A percentile compares a stretch with the other conserved stretches of the same genome.
phyloP scores from a whole-genome alignment of 1,140 invertebrate genomes.

The Tetramorium parvispinum region DNA sequence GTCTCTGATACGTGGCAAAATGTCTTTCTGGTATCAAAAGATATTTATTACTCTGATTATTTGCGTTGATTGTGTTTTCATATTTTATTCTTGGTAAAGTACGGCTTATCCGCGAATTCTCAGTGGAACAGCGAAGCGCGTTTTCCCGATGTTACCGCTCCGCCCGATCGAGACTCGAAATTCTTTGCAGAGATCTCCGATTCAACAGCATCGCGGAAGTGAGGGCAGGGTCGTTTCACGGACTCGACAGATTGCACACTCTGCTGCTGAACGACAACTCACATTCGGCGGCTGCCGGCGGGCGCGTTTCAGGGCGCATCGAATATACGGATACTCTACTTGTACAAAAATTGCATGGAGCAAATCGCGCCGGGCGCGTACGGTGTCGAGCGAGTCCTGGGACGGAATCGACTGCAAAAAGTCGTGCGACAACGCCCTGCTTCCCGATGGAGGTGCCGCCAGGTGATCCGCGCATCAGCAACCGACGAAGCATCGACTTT shows the following conservation, averaged over 20 bases:
- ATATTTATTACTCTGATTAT: neutral
- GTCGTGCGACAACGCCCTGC: slow-evolving; percentile 98
- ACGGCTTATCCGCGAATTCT: neutral
- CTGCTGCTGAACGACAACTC: slow-evolving; percentile 95
- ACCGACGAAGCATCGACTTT: slow-evolving; percentile 96
- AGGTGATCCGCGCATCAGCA: slow-evolving; percentile 93
- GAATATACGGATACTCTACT: slow-evolving; percentile 92
- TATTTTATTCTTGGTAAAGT: neutral
- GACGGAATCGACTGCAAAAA: slow-evolving; percentile 97
- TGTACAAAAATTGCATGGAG: slow-evolving; percentile 95
- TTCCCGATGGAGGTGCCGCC: slow-evolving; percentile 97
- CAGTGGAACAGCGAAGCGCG: too few relatives aligned
- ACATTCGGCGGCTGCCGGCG: slow-evolving; percentile 89
- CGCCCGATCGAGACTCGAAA: neutral
- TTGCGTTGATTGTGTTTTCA: neutral
- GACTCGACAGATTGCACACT: slow-evolving; percentile 90
- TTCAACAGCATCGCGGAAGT: slow-evolving; percentile 93
- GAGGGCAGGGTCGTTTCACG: slow-evolving; percentile 89
- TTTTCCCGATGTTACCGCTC: too few relatives aligned
- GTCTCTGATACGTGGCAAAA: neutral
- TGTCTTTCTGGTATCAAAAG: neutral
- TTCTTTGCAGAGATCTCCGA: slow-evolving; percentile 91
- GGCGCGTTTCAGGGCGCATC: slow-evolving; percentile 91
- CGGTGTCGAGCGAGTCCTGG: slow-evolving; percentile 97
- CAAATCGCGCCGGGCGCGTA: slow-evolving; percentile 91